These are phyloP conservation scores for Masnerella sp. DNA, from an alignment of 2,888 invertebrate genomes.

Conservation along the genomic window DNA sequence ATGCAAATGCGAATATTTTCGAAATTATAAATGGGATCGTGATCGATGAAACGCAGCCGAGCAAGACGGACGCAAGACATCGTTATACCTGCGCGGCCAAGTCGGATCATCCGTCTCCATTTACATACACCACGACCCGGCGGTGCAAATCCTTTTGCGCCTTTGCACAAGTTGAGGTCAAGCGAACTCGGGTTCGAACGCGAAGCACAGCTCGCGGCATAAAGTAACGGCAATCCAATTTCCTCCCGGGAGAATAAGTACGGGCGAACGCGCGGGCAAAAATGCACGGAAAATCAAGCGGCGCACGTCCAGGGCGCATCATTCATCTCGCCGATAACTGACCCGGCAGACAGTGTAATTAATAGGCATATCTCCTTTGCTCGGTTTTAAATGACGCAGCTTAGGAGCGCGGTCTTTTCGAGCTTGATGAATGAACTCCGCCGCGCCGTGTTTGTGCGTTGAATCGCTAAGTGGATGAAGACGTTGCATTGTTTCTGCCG, in stretches of 20 bases:
- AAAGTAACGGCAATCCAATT: constrained; percentile 49
- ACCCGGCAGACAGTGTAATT: constrained; percentile 49
- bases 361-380: constrained; percentile 54
- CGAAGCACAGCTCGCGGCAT: constrained; percentile 40
- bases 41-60: constrained; percentile 11
- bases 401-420: constrained; percentile 30
- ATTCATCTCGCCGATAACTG: constrained; percentile 53
- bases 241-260: constrained; percentile 31
- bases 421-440: constrained; percentile 53
- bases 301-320: constrained; percentile 35
- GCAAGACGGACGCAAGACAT: constrained; percentile 29
- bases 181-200: constrained; percentile 45
- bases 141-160: constrained; percentile 42
- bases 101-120: constrained; percentile 50
- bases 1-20: not conserved
- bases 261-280: constrained; percentile 9
- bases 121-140: constrained; percentile 39
- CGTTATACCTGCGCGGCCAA: constrained; percentile 32
- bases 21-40: constrained; percentile 8
- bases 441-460: constrained; percentile 36
- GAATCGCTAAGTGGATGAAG: constrained; percentile 42
- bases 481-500: constrained; percentile 32
- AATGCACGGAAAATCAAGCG: constrained; percentile 39
- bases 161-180: constrained; percentile 36
- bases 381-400: constrained; percentile 45